Evolutionary conservation across 2,888 invertebrate genomes (phyloP), one percentile per base, ranked within the genome.

Genomic region (Phengaris alcon): DNA sequence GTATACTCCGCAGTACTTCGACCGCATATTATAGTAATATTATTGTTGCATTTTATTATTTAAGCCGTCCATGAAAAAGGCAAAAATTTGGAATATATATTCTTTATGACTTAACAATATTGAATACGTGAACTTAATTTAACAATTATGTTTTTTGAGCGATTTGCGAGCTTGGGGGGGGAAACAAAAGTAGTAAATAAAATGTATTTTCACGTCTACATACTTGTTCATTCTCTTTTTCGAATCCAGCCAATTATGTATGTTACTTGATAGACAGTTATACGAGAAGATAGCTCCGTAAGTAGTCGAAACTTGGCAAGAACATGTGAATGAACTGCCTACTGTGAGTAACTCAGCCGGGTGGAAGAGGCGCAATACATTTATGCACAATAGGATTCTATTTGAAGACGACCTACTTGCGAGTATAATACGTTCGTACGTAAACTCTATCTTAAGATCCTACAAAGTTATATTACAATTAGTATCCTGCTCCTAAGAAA

Each of bases 251-350:
- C 22, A 22, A 72, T 72, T 54, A 72, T 9, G 52, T 8, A 6
- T 54, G 72, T 52, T 44, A 54, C 52, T 54, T 54, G 72, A 72
- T 72, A 72, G 52, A 72, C 52, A 35, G 35, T 72, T 72, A 72
- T 22, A 22, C 72, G 15, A 52, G 35, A 72, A 54, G 72, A 72
- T 72, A 72, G 72, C 35, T 54, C 52, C 10, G 55, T 46, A 75
- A 55, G 51, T 75, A 70, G 70, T 70, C 75, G 70, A 70, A 75
- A 75, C 75, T 75, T 75, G 59, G 75, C 75, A 75, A n/a, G 75
- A 75, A 75, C 75, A 70, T 70, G 75, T 75, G 57, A 75, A 48
- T 35, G 70, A 75, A 70, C 75, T 75, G 75, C 75, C 70, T 75
- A 75, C 75, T 44, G 54, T 54, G 54, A 72, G 75, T 75, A 75